phyloP scores from a whole-genome alignment of 2,888 invertebrate genomes.

The Ethmia dodecea region DNA sequence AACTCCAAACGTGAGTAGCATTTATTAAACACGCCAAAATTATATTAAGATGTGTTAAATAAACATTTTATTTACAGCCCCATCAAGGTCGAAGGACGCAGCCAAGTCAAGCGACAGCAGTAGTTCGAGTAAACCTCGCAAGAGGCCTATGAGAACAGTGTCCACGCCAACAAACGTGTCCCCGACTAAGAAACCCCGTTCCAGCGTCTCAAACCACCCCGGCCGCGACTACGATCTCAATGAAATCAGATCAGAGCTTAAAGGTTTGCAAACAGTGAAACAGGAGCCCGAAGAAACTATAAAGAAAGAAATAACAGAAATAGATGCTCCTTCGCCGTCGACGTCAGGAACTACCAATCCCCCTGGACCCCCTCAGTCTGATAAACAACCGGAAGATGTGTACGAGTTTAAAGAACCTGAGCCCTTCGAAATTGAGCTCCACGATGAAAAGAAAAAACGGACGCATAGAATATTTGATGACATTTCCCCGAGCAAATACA shows the following conservation, averaged over 20 bases:
- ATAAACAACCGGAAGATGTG: slow-evolving; percentile 80
- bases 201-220: slow-evolving; percentile 39
- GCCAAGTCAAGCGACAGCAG: slow-evolving; percentile 61
- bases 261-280: slow-evolving; percentile 81
- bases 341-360: slow-evolving; percentile 18
- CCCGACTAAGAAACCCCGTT: slow-evolving; percentile 54
- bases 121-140: slow-evolving; percentile 60
- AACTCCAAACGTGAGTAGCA: slow-evolving; percentile 47
- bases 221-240: slow-evolving; percentile 88
- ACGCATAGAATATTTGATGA: slow-evolving; percentile 72
- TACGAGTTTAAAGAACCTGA: slow-evolving; percentile 95
- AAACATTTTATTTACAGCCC: slow-evolving; percentile 20
- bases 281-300: slow-evolving; percentile 57
- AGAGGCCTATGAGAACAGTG: slow-evolving; percentile 51
- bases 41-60: not conserved
- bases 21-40: not conserved
- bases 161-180: slow-evolving; percentile 51
- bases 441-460: slow-evolving; percentile 74
- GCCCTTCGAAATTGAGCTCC: slow-evolving; percentile 89
- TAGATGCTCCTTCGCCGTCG: slow-evolving; percentile 28
- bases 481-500: slow-evolving; percentile 68
- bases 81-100: slow-evolving; percentile 50
- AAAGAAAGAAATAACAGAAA: slow-evolving; percentile 41
- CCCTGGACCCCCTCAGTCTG: slow-evolving; percentile 39
- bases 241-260: slow-evolving; percentile 90